A percentile compares a stretch with the other conserved stretches of the same genome.
Conservation (phyloP, 2,113 vertebrate genomes). For the Gila orcuttii region DNA sequence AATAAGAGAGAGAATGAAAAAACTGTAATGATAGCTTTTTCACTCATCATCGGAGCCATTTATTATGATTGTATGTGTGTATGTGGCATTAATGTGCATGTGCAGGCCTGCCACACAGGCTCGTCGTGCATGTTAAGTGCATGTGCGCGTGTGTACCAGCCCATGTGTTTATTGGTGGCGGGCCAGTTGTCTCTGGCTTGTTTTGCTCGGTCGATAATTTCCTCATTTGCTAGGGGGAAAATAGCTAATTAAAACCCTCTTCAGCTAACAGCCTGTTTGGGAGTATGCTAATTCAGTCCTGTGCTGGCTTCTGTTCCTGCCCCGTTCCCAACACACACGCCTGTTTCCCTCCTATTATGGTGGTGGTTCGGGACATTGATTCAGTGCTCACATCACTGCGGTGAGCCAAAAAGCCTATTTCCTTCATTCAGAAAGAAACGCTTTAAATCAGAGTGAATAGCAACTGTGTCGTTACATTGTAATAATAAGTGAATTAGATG, state of each 20-base stretch:
- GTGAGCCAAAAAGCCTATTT: constrained; percentile 45
- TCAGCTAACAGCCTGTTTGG: constrained; percentile 98
- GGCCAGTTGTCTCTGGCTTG: constrained; percentile 89
- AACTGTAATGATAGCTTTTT: constrained; percentile 65
- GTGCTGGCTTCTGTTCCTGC: constrained; percentile 87
- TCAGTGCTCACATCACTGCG: constrained; percentile 60
- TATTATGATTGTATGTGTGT: constrained; percentile 65
- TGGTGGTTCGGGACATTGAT: constrained; percentile 78
- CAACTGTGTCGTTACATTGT: constrained; percentile 10
- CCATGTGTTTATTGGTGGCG: constrained; percentile 73
- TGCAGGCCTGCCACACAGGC: constrained; percentile 13
- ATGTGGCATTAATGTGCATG: constrained; percentile 28
- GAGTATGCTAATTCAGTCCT: constrained; percentile 91
- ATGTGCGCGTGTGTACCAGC: constrained; percentile 48
- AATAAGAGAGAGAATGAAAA: constrained; percentile 50
- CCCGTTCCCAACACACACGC: constrained; percentile 84
- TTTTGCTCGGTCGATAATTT: constrained; percentile 95
- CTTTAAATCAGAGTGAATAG: not conserved
- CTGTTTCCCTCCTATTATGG: constrained; percentile 79
- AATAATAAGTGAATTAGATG: not conserved
- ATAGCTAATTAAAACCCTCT: constrained; percentile 99
- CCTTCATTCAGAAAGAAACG: constrained; percentile 25
- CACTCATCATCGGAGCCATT: constrained; percentile 62
- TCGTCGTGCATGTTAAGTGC: constrained; percentile 34
- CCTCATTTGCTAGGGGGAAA: constrained; percentile 97